Evolutionary conservation across 2,113 vertebrate genomes (phyloP).

Genomic region (Shinisaurus crocodilurus): DNA sequence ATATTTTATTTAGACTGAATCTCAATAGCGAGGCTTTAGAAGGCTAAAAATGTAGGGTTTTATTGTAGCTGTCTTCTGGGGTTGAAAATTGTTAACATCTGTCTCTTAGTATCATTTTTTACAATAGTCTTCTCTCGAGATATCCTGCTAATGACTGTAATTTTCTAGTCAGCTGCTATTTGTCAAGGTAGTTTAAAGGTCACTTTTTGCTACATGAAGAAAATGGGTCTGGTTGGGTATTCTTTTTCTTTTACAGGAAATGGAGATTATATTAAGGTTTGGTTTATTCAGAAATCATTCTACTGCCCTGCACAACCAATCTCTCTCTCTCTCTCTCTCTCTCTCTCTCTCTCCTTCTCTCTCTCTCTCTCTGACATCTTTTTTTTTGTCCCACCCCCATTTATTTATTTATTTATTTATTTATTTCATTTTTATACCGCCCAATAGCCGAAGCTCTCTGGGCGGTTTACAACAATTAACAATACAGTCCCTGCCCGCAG

Average conservation of each 20-base stretch:
- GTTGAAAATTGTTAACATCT: constrained; percentile 82
- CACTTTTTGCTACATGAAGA: constrained; percentile 68
- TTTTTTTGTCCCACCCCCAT: constrained; percentile 25
- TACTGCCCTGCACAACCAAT: constrained; percentile 16
- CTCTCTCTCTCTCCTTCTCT: constrained; percentile 15
- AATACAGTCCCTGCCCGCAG: too few relatives aligned
- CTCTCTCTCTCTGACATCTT: constrained; percentile 34
- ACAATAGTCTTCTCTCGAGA: constrained; percentile 77
- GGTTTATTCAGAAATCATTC: constrained; percentile 47
- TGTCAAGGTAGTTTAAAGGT: constrained; percentile 85
- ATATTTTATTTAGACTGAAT: constrained; percentile 42
- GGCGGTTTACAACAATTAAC: too few relatives aligned
- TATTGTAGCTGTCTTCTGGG: constrained; percentile 75
- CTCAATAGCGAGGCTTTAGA: constrained; percentile 64
- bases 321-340: constrained; percentile 23
- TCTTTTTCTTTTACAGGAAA: constrained; percentile 58
- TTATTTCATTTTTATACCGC: too few relatives aligned
- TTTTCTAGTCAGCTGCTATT: constrained; percentile 84
- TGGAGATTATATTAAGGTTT: constrained; percentile 52
- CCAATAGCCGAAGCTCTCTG: too few relatives aligned
- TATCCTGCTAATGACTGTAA: constrained; percentile 81
- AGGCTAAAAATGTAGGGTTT: constrained; percentile 64
- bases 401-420: too few relatives aligned
- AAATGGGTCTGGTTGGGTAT: constrained; percentile 50
- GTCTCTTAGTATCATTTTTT: constrained; percentile 78